These are phyloP conservation scores for Sinella curviseta DNA, from an alignment of 1,140 invertebrate species.

Conservation along the genomic window DNA sequence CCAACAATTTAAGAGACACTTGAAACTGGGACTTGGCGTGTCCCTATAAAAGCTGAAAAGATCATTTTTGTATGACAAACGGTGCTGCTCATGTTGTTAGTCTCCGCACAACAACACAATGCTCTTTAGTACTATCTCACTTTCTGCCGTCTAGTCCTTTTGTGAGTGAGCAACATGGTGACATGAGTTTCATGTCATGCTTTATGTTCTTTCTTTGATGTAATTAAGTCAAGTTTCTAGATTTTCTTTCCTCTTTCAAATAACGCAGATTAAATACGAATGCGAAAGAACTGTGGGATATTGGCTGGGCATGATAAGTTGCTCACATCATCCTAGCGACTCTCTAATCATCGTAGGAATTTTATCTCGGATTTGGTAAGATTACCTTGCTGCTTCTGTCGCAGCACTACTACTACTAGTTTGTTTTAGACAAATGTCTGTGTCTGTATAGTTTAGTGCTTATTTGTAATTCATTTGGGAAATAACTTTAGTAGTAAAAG, in stretches of 20 bases:
- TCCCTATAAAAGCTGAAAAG: no score
- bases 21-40: no score
- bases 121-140: no score
- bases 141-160: no score
- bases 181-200: no score
- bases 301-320: constrained; percentile 19
- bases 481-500: not conserved
- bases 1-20: no score
- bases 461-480: not conserved
- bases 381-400: not conserved
- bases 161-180: no score
- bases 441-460: not conserved
- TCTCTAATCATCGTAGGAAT: constrained; percentile 18
- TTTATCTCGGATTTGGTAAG: constrained; percentile 16
- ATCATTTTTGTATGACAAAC: no score
- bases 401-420: no score
- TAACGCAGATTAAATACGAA: constrained; percentile 2
- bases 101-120: no score
- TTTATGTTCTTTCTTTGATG: not conserved
- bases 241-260: not conserved
- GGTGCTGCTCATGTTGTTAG: no score
- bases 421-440: not conserved
- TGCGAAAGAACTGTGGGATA: constrained; percentile 8
- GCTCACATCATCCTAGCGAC: not conserved
- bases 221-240: not conserved